A percentile compares a stretch with the other conserved stretches of the same genome.
phyloP scores from a whole-genome alignment of 2,113 vertebrate species.

The Gallinago paraguaiae region DNA sequence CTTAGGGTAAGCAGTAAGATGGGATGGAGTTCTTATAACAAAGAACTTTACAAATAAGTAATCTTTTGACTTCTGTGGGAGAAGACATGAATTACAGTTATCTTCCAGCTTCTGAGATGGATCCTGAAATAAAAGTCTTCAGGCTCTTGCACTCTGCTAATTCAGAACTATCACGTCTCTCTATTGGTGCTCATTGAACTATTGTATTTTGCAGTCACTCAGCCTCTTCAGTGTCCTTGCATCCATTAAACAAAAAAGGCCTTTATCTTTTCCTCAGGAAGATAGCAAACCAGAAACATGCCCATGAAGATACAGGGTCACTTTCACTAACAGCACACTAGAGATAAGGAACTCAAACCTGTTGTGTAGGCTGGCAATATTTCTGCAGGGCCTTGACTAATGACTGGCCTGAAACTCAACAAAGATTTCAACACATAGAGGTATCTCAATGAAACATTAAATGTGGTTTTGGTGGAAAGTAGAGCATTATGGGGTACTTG shows the following conservation, averaged over 20 bases:
- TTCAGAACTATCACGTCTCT: neutral
- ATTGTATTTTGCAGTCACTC: neutral
- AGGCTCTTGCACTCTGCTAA: neutral
- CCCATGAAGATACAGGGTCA: neutral
- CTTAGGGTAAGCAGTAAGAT: neutral
- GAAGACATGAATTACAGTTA: neutral
- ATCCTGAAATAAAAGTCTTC: neutral
- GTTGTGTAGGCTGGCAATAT: neutral
- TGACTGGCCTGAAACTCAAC: neutral
- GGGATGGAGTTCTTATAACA: neutral
- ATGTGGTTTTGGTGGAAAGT: neutral
- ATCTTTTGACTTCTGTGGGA: neutral
- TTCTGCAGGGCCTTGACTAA: neutral
- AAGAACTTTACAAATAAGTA: neutral
- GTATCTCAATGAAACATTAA: neutral
- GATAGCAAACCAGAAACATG: neutral
- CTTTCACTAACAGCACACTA: neutral
- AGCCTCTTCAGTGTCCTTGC: neutral
- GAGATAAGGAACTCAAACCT: neutral
- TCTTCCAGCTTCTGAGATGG: neutral
- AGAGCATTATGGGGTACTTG: neutral
- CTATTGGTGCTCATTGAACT: neutral
- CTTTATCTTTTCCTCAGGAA: slow-evolving; percentile 20
- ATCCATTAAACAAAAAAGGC: neutral
- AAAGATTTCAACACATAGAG: neutral